Conservation (phyloP, 2,113 vertebrate species). For the Poecile atricapillus region DNA sequence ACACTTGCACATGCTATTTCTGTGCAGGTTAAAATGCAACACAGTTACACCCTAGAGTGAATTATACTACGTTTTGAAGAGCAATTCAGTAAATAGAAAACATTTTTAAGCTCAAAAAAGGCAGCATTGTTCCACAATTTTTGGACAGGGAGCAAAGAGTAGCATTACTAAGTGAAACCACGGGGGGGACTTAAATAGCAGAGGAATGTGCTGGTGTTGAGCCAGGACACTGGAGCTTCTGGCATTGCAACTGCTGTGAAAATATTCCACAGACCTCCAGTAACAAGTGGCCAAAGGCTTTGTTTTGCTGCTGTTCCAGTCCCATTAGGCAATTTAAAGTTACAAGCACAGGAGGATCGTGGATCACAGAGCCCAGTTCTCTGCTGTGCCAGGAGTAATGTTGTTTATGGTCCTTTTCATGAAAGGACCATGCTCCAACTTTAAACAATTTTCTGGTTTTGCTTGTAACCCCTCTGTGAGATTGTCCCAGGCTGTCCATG, state of each 20-base stretch:
- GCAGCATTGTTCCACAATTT: background rate
- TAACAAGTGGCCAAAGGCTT: constrained; percentile 21
- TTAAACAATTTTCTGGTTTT: background rate
- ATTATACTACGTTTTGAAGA: constrained; percentile 29
- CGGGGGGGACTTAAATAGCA: constrained; percentile 48
- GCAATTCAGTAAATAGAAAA: constrained; percentile 41
- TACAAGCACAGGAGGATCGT: background rate
- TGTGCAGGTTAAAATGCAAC: constrained; percentile 46
- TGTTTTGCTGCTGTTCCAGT: constrained; percentile 29
- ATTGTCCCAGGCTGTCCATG: background rate
- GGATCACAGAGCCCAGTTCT: background rate
- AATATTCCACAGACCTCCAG: constrained; percentile 23
- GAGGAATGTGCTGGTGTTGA: constrained; percentile 38
- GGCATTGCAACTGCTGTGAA: background rate
- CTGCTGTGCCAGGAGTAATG: background rate
- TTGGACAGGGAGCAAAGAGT: constrained; percentile 14
- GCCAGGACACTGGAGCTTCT: constrained; percentile 60
- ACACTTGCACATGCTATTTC: constrained; percentile 24
- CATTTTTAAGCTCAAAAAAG: constrained; percentile 19
- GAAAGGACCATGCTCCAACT: background rate
- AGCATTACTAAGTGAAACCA: constrained; percentile 44
- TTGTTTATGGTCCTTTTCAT: background rate
- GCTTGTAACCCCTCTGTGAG: background rate
- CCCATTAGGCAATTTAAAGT: background rate
- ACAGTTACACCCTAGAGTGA: constrained; percentile 19